These are phyloP conservation scores for Corydoras sp. DNA, from an alignment of 2,113 vertebrate genomes.

Conservation along the genomic window DNA sequence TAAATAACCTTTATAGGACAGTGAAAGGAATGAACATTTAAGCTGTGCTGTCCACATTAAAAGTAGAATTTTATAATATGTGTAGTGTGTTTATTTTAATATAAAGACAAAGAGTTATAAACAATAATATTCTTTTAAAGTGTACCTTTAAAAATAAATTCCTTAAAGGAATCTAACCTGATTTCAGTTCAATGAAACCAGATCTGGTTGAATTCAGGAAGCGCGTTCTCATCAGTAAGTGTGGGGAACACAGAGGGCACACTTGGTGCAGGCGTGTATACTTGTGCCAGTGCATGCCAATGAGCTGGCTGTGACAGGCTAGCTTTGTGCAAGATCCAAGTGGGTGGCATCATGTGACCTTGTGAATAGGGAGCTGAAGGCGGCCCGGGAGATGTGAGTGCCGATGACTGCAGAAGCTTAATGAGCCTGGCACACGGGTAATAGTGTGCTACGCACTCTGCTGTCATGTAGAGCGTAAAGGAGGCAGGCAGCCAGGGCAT, in stretches of 20 bases:
- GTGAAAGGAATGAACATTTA: too few species aligned
- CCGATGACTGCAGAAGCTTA: conserved; percentile 61
- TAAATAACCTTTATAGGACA: too few species aligned
- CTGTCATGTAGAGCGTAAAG: conserved; percentile 41
- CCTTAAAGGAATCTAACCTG: too few species aligned
- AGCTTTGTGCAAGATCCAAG: conserved; percentile 61
- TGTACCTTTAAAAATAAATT: too few species aligned
- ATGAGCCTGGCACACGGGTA: conserved; percentile 58
- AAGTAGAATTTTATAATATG: too few species aligned
- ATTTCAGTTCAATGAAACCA: neutral
- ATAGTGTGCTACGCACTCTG: conserved; percentile 58
- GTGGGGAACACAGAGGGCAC: conserved; percentile 49
- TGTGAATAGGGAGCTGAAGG: conserved; percentile 57
- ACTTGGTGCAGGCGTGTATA: conserved; percentile 33
- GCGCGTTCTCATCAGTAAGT: conserved; percentile 40
- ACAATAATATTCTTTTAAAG: too few species aligned
- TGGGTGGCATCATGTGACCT: conserved; percentile 62
- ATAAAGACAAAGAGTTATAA: too few species aligned
- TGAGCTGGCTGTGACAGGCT: conserved; percentile 65
- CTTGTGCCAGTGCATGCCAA: conserved; percentile 67
- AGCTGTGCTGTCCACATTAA: too few species aligned
- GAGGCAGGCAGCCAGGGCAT: conserved; percentile 47
- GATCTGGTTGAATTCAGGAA: conserved; percentile 3
- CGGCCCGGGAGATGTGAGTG: conserved; percentile 53
- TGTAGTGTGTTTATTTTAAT: too few species aligned